Evolutionary conservation across 2,888 invertebrate species (phyloP).

Genomic region (Myopa testacea): DNA sequence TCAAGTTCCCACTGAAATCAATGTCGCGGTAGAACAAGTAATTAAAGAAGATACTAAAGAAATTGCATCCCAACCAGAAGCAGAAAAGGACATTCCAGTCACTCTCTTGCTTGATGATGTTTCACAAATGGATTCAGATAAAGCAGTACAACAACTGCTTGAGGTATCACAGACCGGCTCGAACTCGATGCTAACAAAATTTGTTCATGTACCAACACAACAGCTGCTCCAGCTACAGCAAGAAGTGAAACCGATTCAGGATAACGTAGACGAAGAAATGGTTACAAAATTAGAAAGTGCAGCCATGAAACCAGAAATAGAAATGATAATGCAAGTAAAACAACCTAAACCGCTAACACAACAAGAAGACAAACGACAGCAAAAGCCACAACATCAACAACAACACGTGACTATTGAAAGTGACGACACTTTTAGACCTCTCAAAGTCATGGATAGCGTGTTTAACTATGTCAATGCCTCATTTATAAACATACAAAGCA

Average conservation of each 20-base stretch:
- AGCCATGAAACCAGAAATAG: not conserved
- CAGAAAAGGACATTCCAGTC: not conserved
- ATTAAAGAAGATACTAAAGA: not conserved
- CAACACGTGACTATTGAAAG: constrained; percentile 24
- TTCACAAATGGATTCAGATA: not conserved
- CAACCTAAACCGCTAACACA: not conserved
- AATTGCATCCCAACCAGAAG: not conserved
- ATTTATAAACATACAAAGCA: constrained; percentile 46
- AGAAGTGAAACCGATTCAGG: constrained; percentile 19
- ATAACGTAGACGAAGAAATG: not conserved
- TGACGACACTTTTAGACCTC: constrained; percentile 43
- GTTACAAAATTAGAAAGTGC: constrained; percentile 2
- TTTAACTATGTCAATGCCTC: constrained; percentile 63
- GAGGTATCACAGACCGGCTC: constrained; percentile 28
- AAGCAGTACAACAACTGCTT: not conserved
- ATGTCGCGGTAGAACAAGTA: not conserved
- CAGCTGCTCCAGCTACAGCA: constrained; percentile 28
- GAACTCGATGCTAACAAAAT: constrained; percentile 58
- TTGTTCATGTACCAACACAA: constrained; percentile 51
- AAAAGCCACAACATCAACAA: constrained; percentile 29
- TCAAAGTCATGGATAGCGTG: constrained; percentile 57
- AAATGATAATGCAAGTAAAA: not conserved
- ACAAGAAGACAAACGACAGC: not conserved
- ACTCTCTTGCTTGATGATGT: not conserved
- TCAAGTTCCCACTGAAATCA: not conserved